A percentile compares a stretch with the other conserved stretches of the same genome.
These are phyloP conservation scores for Lutjanus campechanus DNA, from an alignment of 2,797 vertebrate genomes.

Conservation along the genomic window DNA sequence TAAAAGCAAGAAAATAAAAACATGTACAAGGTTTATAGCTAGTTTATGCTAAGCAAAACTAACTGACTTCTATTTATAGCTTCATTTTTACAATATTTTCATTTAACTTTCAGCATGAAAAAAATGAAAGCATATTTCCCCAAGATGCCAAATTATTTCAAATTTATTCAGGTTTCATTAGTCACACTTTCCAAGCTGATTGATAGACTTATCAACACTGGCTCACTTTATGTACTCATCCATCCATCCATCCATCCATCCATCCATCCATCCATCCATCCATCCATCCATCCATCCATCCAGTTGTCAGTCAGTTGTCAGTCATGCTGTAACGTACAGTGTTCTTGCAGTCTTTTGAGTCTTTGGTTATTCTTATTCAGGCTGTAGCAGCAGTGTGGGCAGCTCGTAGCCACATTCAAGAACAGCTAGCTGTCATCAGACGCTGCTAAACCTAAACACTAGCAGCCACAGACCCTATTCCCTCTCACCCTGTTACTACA, in stretches of 20 bases:
- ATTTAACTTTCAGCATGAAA: neutral
- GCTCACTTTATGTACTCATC: neutral
- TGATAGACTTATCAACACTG: neutral
- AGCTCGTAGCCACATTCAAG: slow-evolving; percentile 69
- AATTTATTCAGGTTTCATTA: neutral
- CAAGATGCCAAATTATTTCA: neutral
- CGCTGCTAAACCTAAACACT: slow-evolving; percentile 71
- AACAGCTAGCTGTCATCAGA: slow-evolving; percentile 82
- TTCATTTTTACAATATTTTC: too few species aligned
- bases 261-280: too few species aligned
- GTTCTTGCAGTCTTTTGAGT: slow-evolving; percentile 28
- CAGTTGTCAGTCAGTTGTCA: slow-evolving; percentile 11
- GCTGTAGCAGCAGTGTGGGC: slow-evolving; percentile 59
- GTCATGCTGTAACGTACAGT: slow-evolving; percentile 18
- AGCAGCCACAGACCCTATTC: slow-evolving; percentile 66
- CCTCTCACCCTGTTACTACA: slow-evolving; percentile 60
- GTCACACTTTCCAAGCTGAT: neutral
- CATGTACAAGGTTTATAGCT: neutral
- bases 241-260: too few species aligned
- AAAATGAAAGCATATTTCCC: neutral
- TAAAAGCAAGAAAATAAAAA: neutral
- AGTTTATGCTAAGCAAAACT: neutral
- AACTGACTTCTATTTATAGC: too few species aligned
- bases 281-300: neutral
- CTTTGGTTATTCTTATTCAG: slow-evolving; percentile 20